Evolutionary conservation across 2,888 invertebrate species (phyloP).

Genomic region (Mythimna lalbum): DNA sequence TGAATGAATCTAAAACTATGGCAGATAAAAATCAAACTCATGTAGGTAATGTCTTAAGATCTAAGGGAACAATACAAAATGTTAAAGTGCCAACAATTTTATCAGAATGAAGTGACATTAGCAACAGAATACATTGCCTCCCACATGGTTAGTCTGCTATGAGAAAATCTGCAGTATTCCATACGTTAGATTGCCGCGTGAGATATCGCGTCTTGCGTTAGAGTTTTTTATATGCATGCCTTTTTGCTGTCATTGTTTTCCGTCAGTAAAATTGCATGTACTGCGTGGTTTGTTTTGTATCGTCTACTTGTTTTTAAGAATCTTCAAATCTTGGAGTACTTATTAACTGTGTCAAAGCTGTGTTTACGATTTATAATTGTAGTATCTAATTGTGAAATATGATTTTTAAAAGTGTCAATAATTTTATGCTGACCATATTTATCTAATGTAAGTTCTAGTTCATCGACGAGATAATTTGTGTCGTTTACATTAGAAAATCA

Average conservation of each 20-base stretch:
- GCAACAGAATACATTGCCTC: slow-evolving; percentile 40
- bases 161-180: slow-evolving; percentile 58
- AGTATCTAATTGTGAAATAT: neutral
- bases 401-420: neutral
- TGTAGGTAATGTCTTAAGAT: slow-evolving; percentile 11
- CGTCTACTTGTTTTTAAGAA: slow-evolving; percentile 28
- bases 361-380: neutral
- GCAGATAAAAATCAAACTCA: slow-evolving; percentile 29
- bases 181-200: slow-evolving; percentile 50
- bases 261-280: slow-evolving; percentile 51
- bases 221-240: slow-evolving; percentile 33
- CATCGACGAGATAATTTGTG: no score
- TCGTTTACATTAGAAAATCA: no score
- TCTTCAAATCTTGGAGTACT: slow-evolving; percentile 1
- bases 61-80: slow-evolving; percentile 16
- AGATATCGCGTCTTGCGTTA: slow-evolving; percentile 51
- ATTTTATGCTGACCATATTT: neutral
- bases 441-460: no score
- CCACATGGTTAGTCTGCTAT: slow-evolving; percentile 41
- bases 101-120: slow-evolving; percentile 51
- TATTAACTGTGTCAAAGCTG: neutral
- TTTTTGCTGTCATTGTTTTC: slow-evolving; percentile 53
- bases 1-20: slow-evolving; percentile 5
- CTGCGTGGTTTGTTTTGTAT: slow-evolving; percentile 2
- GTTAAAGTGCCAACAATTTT: slow-evolving; percentile 33